phyloP scores from a whole-genome alignment of 1,140 invertebrate species.

The Euschistus heros region DNA sequence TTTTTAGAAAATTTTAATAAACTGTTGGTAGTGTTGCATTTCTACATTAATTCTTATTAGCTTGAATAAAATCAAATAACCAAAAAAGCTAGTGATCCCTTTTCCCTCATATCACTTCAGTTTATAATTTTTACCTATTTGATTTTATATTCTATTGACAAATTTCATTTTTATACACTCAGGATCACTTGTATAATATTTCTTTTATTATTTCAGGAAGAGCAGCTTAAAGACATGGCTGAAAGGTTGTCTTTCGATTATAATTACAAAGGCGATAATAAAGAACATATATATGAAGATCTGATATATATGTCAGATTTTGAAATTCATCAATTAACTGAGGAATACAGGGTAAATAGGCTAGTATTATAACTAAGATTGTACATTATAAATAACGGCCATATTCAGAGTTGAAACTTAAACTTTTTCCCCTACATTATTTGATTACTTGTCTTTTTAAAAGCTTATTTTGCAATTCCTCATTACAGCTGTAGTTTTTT shows the following conservation, averaged over 20 bases:
- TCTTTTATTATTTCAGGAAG: conserved; percentile 31
- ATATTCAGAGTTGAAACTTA: neutral
- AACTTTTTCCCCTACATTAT: neutral
- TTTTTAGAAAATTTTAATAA: too few relatives aligned
- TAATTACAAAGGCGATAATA: conserved; percentile 66
- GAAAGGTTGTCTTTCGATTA: conserved; percentile 56
- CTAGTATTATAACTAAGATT: neutral
- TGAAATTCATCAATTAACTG: conserved; percentile 71
- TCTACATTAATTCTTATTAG: too few relatives aligned
- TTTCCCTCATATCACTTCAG: too few relatives aligned
- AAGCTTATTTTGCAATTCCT: neutral
- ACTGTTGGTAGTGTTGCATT: too few relatives aligned
- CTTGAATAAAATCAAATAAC: neutral
- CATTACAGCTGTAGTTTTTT: neutral
- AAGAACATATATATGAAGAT: conserved; percentile 77
- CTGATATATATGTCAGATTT: conserved; percentile 81
- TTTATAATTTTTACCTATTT: too few relatives aligned
- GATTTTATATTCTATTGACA: too few relatives aligned
- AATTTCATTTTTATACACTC: too few relatives aligned
- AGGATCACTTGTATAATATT: neutral
- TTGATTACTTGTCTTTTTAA: too few relatives aligned
- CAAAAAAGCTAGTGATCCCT: too few relatives aligned
- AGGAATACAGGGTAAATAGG: conserved; percentile 45
- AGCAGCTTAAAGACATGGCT: conserved; percentile 47
- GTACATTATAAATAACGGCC: neutral